Evolutionary conservation across 1,140 invertebrate genomes (phyloP), one percentile per base, ranked within the genome.

Genomic region (Leucophenga varia): DNA sequence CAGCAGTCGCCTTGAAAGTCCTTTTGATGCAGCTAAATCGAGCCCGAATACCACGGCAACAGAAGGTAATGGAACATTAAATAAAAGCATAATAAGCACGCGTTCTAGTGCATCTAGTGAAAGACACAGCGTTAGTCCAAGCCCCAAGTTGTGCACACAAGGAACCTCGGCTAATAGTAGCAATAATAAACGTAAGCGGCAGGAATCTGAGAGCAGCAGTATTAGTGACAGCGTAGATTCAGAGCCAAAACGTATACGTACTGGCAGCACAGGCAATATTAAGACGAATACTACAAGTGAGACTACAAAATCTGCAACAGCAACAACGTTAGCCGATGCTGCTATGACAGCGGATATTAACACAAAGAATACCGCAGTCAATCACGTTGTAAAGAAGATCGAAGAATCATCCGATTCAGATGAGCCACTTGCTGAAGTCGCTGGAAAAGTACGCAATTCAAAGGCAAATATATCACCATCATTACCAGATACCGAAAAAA

Each of bases 341-440:
- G 14, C 32, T 17, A 12, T 10, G 8, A 8, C 1, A 25, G 12
- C 20, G 31, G 43, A 28, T 4, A 44, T 13, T 32, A 37, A 21
- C n/a, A n/a, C n/a, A 3, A 28, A 6, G 10, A 52, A 41, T 13
- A 55, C 34, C 19, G 22, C 31, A 9, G 48, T 6, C 17, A 51
- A 21, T 57, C 51, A 13, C 71, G 10, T 44, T 16, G 25, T 47
- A 12, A 64, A 70, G 2, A 73, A 77, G 48, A 59, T 71, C 13
- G 79, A 82, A 48, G 83, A 84, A 40, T 83, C 82, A 14, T 88
- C 86, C 18, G 88, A 89, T 55, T 88, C 88, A 56, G 88, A 89
- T 70, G 87, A 90, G 73, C 87, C 87, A 37, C 77, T 89, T 17
- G 87, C 87, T 54, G 85, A 87, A 60, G 79, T 84, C 22, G 79